These are phyloP conservation scores for Chaetophractus vellerosus DNA, from an alignment of 2,797 vertebrate genomes.

Conservation along the genomic window DNA sequence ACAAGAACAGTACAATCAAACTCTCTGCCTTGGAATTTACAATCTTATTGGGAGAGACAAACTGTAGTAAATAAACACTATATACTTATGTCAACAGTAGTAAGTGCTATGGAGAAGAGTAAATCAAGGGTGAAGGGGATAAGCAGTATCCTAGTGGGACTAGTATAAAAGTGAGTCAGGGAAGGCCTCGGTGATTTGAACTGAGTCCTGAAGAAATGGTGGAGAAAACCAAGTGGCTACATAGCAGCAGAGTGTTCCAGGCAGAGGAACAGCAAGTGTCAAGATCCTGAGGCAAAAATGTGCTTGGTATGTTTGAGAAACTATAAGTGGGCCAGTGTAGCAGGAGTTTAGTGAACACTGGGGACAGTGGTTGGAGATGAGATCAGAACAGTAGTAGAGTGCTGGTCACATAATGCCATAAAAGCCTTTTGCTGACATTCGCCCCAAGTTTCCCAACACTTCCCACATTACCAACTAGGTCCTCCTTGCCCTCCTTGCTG, in stretches of 20 bases:
- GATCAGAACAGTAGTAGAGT: not conserved
- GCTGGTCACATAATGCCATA: not conserved
- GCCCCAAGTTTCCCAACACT: not conserved
- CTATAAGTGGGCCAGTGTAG: not conserved
- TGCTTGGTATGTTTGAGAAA: not conserved
- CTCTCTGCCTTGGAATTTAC: conserved; percentile 62
- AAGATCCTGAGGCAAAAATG: not conserved
- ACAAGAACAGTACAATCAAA: not conserved
- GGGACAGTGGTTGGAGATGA: not conserved
- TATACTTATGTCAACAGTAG: not conserved
- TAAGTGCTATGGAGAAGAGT: conserved; percentile 4
- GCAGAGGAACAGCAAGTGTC: not conserved
- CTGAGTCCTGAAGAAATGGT: not conserved
- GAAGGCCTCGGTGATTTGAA: not conserved
- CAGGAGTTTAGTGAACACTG: not conserved
- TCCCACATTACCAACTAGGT: not conserved
- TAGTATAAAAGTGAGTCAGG: not conserved
- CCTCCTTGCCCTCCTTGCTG: conserved; percentile 20
- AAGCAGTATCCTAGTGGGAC: not conserved
- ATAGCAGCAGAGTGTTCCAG: not conserved
- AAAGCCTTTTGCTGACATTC: not conserved
- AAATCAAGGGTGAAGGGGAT: not conserved
- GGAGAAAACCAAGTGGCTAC: not conserved
- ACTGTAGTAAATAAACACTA: conserved; percentile 5
- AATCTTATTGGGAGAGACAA: conserved; percentile 48